Percentiles rank a stretch among this genome's conserved stretches.
Evolutionary conservation across 2,113 vertebrate species (phyloP).

Genomic region (Semicossyphus pulcher): DNA sequence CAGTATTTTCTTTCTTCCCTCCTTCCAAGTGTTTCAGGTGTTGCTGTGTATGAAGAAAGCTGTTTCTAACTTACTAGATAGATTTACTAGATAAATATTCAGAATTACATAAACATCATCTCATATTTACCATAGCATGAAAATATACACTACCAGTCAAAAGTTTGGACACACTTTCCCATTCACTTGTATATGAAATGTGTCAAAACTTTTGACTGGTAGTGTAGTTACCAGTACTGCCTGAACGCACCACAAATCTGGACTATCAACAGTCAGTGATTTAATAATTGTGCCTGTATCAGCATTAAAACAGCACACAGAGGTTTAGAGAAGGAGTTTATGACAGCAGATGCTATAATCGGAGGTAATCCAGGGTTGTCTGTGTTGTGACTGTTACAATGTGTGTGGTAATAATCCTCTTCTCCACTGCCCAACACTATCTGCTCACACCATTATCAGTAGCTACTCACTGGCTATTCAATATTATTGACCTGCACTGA

Average conservation of each 20-base stretch:
- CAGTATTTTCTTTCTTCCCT: too few species aligned
- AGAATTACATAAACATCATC: not conserved
- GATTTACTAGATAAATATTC: not conserved
- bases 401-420: constrained; percentile 46
- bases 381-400: not conserved
- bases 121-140: not conserved
- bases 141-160: too few species aligned
- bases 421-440: constrained; percentile 39
- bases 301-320: not conserved
- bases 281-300: not conserved
- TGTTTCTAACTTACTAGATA: too few species aligned
- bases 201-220: too few species aligned
- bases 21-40: too few species aligned
- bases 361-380: constrained; percentile 15
- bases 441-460: constrained; percentile 70
- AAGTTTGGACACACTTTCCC: too few species aligned
- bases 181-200: too few species aligned
- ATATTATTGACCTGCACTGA: constrained; percentile 75
- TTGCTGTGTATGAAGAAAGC: too few species aligned
- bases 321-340: not conserved
- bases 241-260: not conserved
- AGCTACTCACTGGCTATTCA: constrained; percentile 74
- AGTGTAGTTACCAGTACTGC: not conserved
- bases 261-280: not conserved
- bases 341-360: not conserved